Evolutionary conservation across 2,113 vertebrate species (phyloP).

Genomic region (Paramisgurnus dabryanus): DNA sequence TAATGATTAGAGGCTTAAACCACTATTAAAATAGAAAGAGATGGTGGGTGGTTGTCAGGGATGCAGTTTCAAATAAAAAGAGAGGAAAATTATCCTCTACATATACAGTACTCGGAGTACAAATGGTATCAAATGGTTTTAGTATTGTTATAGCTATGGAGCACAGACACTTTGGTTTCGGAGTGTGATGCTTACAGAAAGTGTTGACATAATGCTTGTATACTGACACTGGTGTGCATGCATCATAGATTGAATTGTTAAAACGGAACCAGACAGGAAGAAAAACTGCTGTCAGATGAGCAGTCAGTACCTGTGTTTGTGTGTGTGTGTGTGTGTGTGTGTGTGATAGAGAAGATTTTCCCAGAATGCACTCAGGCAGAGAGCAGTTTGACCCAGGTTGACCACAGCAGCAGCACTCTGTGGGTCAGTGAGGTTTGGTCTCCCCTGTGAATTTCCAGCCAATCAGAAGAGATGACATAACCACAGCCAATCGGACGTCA

Average conservation of each 20-base stretch:
- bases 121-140: background rate
- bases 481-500: background rate
- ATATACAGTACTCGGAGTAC: background rate
- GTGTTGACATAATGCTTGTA: conserved; percentile 16
- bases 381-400: conserved; percentile 38
- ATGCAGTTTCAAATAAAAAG: too few relatives aligned
- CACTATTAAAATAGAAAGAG: too few relatives aligned
- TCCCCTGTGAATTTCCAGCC: background rate
- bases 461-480: conserved; percentile 9
- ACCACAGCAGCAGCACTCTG: conserved; percentile 26
- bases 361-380: conserved; percentile 30
- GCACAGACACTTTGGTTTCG: background rate
- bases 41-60: too few relatives aligned
- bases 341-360: background rate
- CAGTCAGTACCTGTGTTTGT: conserved; percentile 10
- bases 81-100: too few relatives aligned
- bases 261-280: conserved; percentile 11
- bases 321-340: conserved; percentile 25
- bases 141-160: background rate
- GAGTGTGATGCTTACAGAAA: conserved; percentile 2
- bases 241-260: conserved; percentile 15
- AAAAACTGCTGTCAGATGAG: conserved; percentile 9
- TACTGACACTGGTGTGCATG: background rate
- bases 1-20: too few relatives aligned
- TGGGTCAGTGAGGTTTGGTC: background rate